These are phyloP conservation scores for Lasioglossum lativentre DNA, from an alignment of 2,888 invertebrate genomes.

Conservation along the genomic window DNA sequence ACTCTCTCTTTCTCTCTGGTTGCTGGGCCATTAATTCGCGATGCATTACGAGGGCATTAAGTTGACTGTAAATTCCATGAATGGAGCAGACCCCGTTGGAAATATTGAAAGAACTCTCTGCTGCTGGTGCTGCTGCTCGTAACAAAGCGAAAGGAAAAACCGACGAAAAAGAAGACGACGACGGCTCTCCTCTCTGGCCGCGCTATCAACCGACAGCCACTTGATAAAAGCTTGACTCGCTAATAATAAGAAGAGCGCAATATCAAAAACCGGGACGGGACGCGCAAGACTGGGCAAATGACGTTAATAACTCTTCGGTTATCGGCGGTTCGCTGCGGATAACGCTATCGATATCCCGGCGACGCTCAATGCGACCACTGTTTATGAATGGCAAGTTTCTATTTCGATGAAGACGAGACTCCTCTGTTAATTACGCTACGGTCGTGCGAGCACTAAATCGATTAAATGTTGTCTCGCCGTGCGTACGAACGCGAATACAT, in stretches of 20 bases:
- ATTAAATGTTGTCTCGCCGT: neutral
- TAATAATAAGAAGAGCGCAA: conserved; percentile 16
- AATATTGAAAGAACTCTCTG: conserved; percentile 30
- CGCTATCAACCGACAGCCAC: neutral
- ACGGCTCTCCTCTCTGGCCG: neutral
- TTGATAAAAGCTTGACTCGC: conserved; percentile 30
- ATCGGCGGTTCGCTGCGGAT: conserved; percentile 22
- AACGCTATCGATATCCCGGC: conserved; percentile 17
- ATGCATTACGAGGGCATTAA: conserved; percentile 44
- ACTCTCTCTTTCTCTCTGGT: neutral
- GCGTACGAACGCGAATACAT: neutral
- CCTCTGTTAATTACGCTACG: conserved; percentile 6
- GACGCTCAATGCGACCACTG: neutral
- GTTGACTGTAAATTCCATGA: conserved; percentile 38
- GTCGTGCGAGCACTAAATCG: conserved; percentile 7
- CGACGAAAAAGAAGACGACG: neutral
- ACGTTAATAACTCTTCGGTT: conserved; percentile 34
- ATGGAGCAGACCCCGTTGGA: conserved; percentile 23
- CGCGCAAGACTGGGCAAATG: conserved; percentile 24
- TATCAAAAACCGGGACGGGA: conserved; percentile 22
- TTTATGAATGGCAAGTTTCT: neutral
- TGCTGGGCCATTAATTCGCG: conserved; percentile 47
- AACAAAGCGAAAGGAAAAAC: conserved; percentile 5
- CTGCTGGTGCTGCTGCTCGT: neutral
- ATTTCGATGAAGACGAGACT: conserved; percentile 11